Base-by-base conservation (phyloP, 1,140 invertebrate species). In the Marisa cornuarietis region DNA sequence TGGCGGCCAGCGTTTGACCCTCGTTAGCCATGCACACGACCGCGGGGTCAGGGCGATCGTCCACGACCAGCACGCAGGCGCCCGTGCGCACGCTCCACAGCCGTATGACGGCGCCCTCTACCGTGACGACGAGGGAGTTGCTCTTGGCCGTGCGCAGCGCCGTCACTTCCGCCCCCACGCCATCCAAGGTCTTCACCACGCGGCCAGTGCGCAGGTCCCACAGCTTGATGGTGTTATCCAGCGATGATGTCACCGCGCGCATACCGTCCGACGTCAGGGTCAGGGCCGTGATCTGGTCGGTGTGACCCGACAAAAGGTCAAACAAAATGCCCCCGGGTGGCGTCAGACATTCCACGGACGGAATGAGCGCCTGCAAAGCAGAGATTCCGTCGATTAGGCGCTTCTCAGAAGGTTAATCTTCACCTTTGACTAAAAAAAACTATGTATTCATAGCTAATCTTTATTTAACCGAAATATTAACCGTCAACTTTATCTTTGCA, bases 161-260 rank as follows among this genome's bases (percentile, higher is more conserved):
- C 20, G 79, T 82, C 20, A 90, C 86, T 49, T 87, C 81, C 63
- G 73, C 80, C n/a, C 90, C 88, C 14, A 89, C 85, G 13, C 85
- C 85, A 22, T 85, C 79, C 24, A 91, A 84, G 0, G 88, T 90
- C 81, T 85, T 85, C 13, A 85, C 82, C 14, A 90, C 90, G 68
- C 83, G 85, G 6, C 89, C 90, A 13, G 82, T 83, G n/a, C 86
- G 78, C 13, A 90, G 75, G 71, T 91, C 87, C 90, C 90, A 91
- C 16, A 89, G 66, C 80, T 90, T 91, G 75, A 90, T 85, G 5
- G 89, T 89, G 72, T 87, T 82, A 72, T 91, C 90, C 42, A 81
- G 75, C 14, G 90, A 88, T 18, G 88, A 79, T 16, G 90, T 90
- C 54, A 91, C 66, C 3, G 85, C 86, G 71, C 82, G 76, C 78